These are phyloP conservation scores for Brenthis ino DNA, from an alignment of 2,888 invertebrate species.

Conservation along the genomic window DNA sequence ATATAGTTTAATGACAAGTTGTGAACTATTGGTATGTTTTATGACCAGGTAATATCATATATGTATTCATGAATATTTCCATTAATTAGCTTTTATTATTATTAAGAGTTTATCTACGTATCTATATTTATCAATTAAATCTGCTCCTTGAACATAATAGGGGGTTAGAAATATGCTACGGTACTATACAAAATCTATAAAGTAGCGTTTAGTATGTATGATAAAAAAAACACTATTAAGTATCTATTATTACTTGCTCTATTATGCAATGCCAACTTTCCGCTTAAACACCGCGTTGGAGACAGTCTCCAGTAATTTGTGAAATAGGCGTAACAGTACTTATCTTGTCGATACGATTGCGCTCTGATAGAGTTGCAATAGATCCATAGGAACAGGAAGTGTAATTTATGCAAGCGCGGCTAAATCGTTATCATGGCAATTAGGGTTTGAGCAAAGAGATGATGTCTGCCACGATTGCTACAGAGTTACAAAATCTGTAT, in stretches of 20 bases:
- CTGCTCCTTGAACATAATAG: too few species aligned
- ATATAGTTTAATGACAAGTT: too few species aligned
- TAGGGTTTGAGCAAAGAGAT: slow-evolving; percentile 21
- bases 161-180: too few species aligned
- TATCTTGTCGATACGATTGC: slow-evolving; percentile 25
- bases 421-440: slow-evolving; percentile 24
- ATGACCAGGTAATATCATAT: too few species aligned
- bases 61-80: too few species aligned
- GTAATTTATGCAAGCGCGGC: slow-evolving; percentile 29
- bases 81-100: too few species aligned
- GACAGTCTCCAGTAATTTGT: slow-evolving; percentile 27
- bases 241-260: not conserved
- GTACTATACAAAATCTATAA: too few species aligned
- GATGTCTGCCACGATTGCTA: slow-evolving; percentile 31
- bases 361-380: slow-evolving; percentile 29
- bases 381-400: slow-evolving; percentile 31
- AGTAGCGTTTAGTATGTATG: too few species aligned
- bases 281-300: slow-evolving; percentile 32
- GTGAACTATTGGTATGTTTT: too few species aligned
- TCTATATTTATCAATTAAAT: too few species aligned
- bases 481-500: slow-evolving; percentile 60
- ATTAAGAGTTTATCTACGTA: too few species aligned
- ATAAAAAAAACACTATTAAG: too few species aligned
- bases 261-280: slow-evolving; percentile 22
- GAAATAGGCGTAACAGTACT: slow-evolving; percentile 29